Conservation (phyloP, 2,113 vertebrate genomes). For the Ceyx cyanopectus region DNA sequence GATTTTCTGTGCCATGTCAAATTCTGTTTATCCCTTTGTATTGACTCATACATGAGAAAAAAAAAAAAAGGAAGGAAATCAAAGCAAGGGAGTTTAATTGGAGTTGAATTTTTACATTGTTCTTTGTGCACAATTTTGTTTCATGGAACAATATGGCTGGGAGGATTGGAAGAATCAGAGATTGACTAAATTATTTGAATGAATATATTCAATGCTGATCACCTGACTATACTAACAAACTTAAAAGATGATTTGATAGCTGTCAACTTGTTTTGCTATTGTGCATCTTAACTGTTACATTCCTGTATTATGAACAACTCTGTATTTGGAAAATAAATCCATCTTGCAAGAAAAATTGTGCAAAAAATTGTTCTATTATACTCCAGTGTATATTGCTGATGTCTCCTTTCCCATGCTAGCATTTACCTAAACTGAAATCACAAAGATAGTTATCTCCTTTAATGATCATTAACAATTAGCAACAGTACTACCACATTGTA, state of each 20-base stretch:
- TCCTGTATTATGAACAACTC: constrained; percentile 67
- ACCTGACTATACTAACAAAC: constrained; percentile 47
- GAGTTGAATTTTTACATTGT: not conserved
- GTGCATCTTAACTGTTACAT: constrained; percentile 68
- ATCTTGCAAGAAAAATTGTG: constrained; percentile 68
- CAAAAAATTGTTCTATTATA: constrained; percentile 71
- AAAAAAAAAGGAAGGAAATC: not conserved
- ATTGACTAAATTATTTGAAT: constrained; percentile 46
- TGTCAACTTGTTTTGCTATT: constrained; percentile 75
- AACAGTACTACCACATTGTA: not conserved
- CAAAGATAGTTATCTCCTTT: not conserved
- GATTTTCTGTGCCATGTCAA: not conserved
- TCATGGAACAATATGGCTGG: constrained; percentile 33
- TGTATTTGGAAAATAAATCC: constrained; percentile 71
- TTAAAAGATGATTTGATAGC: constrained; percentile 50
- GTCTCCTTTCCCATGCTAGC: not conserved
- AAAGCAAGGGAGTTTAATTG: not conserved
- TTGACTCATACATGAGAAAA: not conserved
- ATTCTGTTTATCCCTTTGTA: constrained; percentile 14
- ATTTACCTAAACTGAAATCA: not conserved
- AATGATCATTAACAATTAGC: not conserved
- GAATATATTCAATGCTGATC: constrained; percentile 15
- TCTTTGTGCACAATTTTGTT: constrained; percentile 10
- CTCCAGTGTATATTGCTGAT: constrained; percentile 71
- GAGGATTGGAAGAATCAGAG: constrained; percentile 26